Evolutionary conservation across 2,888 invertebrate genomes (phyloP).

Genomic region (Polyploca ridens): DNA sequence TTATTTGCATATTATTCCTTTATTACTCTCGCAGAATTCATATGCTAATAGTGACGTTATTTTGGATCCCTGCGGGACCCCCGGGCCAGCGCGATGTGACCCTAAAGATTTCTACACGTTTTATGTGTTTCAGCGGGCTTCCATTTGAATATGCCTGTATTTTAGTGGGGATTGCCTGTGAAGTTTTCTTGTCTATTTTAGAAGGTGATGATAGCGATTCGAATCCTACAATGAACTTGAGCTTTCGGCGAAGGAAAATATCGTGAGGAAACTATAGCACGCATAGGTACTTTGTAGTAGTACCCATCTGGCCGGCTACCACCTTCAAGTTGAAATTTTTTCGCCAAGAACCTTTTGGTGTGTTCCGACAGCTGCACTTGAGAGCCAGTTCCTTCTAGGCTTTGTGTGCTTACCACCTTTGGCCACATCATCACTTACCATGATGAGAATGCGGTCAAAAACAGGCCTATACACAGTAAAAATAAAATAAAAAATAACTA

Average conservation of each 20-base stretch:
- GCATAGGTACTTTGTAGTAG: neutral
- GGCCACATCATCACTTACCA: too few relatives aligned
- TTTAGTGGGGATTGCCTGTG: neutral
- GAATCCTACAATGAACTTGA: too few relatives aligned
- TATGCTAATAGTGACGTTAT: constrained; percentile 71
- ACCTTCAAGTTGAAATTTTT: neutral
- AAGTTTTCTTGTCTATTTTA: neutral
- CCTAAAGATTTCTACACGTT: constrained; percentile 57
- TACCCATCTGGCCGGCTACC: neutral
- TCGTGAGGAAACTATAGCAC: too few relatives aligned
- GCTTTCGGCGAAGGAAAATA: too few relatives aligned
- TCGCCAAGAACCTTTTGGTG: too few relatives aligned
- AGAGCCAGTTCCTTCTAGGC: too few relatives aligned
- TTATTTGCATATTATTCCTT: constrained; percentile 80
- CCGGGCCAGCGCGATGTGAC: constrained; percentile 42
- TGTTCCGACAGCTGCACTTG: too few relatives aligned
- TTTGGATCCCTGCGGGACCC: constrained; percentile 59
- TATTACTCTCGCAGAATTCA: constrained; percentile 74
- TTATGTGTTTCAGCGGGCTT: constrained; percentile 42
- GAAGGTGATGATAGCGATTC: too few relatives aligned
- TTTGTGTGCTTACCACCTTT: too few relatives aligned
- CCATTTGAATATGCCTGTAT: constrained; percentile 39
- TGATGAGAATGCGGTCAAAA: too few relatives aligned
- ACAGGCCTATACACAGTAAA: too few relatives aligned
- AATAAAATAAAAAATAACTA: too few relatives aligned